Conservation (phyloP, 1,140 invertebrate genomes). For the Caenorhabditis elegans region DNA sequence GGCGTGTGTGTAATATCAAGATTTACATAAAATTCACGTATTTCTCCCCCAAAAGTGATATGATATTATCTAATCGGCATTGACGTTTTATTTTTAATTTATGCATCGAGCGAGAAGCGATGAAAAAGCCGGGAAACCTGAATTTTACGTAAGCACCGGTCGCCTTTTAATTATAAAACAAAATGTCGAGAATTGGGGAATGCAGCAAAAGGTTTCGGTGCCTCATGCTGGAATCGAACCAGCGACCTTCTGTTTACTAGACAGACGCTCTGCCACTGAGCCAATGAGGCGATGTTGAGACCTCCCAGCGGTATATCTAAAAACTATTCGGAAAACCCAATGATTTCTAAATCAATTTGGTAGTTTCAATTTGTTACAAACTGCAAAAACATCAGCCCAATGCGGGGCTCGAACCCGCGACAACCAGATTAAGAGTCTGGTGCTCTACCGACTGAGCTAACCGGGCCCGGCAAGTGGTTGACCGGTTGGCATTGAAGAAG, state of each 20-base stretch:
- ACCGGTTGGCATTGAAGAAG: background rate
- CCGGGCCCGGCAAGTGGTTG: constrained; percentile 49
- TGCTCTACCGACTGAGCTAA: constrained; percentile 67
- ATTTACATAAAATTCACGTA: background rate
- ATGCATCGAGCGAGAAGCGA: background rate
- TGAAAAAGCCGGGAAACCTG: background rate
- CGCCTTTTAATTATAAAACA: background rate
- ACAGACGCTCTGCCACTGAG: constrained; percentile 59
- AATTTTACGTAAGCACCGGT: background rate
- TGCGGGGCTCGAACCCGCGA: constrained; percentile 66
- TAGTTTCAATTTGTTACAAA: too few relatives aligned
- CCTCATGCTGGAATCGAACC: constrained; percentile 61
- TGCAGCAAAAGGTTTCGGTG: background rate
- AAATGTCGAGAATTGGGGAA: background rate
- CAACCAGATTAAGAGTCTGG: constrained; percentile 66
- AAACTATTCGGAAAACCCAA: background rate
- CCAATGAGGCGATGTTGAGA: constrained; percentile 49
- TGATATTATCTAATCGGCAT: constrained; percentile 1
- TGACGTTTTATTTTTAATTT: background rate
- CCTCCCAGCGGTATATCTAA: background rate
- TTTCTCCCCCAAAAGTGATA: background rate
- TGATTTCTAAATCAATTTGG: too few relatives aligned
- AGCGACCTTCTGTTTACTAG: constrained; percentile 61
- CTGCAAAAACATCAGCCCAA: constrained; percentile 52
- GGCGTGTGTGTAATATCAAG: background rate